Evolutionary conservation across 2,113 vertebrate genomes (phyloP).

Genomic region (Corythornis cristatus): DNA sequence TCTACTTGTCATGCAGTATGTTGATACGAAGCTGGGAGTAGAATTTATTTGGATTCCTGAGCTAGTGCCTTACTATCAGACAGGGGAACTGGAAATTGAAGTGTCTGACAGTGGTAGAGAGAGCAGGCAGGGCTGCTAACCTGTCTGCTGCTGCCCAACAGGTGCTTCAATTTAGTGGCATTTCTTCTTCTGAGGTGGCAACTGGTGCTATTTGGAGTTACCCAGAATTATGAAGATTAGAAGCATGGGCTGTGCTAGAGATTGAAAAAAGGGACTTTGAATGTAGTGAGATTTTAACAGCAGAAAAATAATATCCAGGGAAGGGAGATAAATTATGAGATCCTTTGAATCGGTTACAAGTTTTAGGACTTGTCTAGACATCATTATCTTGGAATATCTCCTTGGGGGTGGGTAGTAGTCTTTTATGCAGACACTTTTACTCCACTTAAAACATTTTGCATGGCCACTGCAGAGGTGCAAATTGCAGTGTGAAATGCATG

Average conservation of each 20-base stretch:
- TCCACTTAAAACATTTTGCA: neutral
- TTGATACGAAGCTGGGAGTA: neutral
- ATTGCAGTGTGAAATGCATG: neutral
- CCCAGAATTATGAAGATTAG: neutral
- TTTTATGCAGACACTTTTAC: neutral
- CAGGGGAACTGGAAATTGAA: neutral
- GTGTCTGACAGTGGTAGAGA: neutral
- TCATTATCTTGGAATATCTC: neutral
- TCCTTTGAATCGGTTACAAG: neutral
- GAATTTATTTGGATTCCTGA: neutral
- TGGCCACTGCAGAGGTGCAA: neutral
- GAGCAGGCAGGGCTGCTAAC: neutral
- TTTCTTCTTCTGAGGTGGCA: neutral
- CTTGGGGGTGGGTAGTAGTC: neutral
- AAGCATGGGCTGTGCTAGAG: neutral
- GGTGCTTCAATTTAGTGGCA: fast-evolving
- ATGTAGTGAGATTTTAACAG: neutral
- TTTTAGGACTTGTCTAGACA: neutral
- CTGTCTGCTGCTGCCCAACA: neutral
- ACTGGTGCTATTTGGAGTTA: neutral
- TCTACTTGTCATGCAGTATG: neutral
- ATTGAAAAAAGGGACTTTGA: neutral
- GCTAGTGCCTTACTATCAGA: neutral
- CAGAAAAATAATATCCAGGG: neutral
- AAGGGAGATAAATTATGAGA: neutral